A percentile compares a stretch with the other conserved stretches of the same genome.
Conservation (phyloP, 2,113 vertebrate genomes). For the Oncorhynchus clarkii region DNA sequence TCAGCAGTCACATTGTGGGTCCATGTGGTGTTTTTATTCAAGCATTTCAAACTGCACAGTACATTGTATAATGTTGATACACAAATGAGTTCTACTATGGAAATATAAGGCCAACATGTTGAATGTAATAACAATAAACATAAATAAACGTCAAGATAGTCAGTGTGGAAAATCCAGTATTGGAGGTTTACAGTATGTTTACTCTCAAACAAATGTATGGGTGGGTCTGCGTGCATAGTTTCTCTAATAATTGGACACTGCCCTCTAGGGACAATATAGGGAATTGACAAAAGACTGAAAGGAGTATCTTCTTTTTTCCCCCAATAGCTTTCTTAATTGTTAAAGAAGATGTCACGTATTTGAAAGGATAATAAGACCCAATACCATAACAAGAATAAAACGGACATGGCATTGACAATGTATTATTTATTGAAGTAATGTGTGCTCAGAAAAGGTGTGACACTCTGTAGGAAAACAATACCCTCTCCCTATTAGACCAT, state of each 20-base stretch:
- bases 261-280: conserved; percentile 56
- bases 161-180: conserved; percentile 22
- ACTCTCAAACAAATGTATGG: neutral
- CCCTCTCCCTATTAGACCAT: too few relatives aligned
- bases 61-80: neutral
- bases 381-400: too few relatives aligned
- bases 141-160: neutral
- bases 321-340: neutral
- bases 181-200: conserved; percentile 37
- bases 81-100: neutral
- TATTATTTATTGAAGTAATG: too few relatives aligned
- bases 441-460: too few relatives aligned
- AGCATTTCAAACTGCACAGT: too few relatives aligned
- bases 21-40: too few relatives aligned
- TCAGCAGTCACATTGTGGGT: too few relatives aligned
- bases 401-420: too few relatives aligned
- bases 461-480: too few relatives aligned
- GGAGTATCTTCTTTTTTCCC: neutral
- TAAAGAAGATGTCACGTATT: too few relatives aligned
- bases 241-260: conserved; percentile 38
- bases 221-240: neutral
- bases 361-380: too few relatives aligned
- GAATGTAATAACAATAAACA: neutral
- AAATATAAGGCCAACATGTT: neutral
- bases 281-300: neutral